Evolutionary conservation across 2,888 invertebrate genomes (phyloP).

Genomic region (Drosophila affinis): DNA sequence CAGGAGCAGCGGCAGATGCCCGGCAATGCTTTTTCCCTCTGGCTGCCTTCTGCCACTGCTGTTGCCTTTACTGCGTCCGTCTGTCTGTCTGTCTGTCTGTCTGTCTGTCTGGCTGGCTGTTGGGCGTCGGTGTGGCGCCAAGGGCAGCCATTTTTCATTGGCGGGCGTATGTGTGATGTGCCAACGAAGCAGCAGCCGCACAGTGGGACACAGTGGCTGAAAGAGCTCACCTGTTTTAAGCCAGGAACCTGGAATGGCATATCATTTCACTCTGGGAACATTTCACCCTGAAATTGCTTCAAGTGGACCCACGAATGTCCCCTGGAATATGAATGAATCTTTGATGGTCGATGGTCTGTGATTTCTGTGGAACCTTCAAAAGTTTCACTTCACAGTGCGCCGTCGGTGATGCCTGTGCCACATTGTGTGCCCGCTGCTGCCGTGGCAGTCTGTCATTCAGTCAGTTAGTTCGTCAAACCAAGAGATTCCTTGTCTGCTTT

Average conservation of each 20-base stretch:
- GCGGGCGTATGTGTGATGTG: constrained; percentile 45
- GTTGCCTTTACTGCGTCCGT: constrained; percentile 12
- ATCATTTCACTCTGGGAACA: too few species aligned
- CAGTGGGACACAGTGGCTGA: background rate
- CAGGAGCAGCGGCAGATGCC: constrained; percentile 19
- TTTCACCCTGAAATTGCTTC: too few species aligned
- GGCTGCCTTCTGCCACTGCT: constrained; percentile 14
- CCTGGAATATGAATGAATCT: too few species aligned
- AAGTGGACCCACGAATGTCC: too few species aligned
- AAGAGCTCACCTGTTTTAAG: background rate
- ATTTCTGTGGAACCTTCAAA: too few species aligned
- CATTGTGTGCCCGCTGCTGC: background rate
- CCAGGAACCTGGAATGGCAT: too few species aligned
- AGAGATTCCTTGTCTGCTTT: constrained; percentile 44
- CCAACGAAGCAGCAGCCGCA: constrained; percentile 46
- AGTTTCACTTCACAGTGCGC: background rate
- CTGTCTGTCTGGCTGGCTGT: constrained; percentile 23
- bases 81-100: constrained; percentile 14
- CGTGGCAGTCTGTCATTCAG: constrained; percentile 30
- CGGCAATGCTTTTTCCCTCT: constrained; percentile 7
- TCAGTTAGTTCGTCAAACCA: constrained; percentile 50
- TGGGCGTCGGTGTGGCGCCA: constrained; percentile 62
- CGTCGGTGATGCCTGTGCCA: background rate
- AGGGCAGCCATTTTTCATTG: constrained; percentile 46
- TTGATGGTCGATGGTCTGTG: too few species aligned